Base-by-base conservation (phyloP, 64 coral and sea anemone species). In the Actinia tenebrosa region DNA sequence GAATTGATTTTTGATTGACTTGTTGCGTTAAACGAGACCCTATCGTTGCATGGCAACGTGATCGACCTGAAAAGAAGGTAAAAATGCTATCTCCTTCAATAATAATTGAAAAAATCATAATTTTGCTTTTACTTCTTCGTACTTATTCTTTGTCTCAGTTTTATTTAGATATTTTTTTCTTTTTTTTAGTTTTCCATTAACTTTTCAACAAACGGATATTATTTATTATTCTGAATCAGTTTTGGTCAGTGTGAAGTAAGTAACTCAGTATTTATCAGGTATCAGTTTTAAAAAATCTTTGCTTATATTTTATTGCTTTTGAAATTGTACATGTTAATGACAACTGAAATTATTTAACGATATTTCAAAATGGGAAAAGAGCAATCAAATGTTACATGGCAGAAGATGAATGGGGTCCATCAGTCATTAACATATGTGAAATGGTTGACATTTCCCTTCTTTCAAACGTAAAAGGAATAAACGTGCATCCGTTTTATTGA, bases 401-500 rank as follows among this genome's bases (percentile, higher is more conserved):
- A 4, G 1, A 75, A 42, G 25, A 30, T 15, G 26, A 75, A 75
- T 75, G 10, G 22, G 14, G 10, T 0, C 26, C 3, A 75, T 75
- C 69, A 75, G 26, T 75, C 69, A 75, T 30, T 30, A 75, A 75
- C 69, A 75, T 75, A 30, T 75, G 69, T 10, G 23, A 75, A 75
- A 1, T 75, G 10, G 25, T 30, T 27, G 26, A 27, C 13, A 30
- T 75, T 75, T 75, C 25, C 69, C 69, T 6, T 42, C 63, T 75
- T 75, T 42, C 69, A 30, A 75, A 42, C 69, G 56, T 14, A 58
- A 75, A 2, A 42, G 64, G 23, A 69, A 75, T 42, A 8, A 75
- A 3, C 26, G 26, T 42, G 27, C 14, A 75, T 75, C 69, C 23
- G 26, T 30, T 75, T 0, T 13, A 37, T 75, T 75, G n/a, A 75